Conservation (phyloP, 2,113 vertebrate species). For the Oxyura jamaicensis region DNA sequence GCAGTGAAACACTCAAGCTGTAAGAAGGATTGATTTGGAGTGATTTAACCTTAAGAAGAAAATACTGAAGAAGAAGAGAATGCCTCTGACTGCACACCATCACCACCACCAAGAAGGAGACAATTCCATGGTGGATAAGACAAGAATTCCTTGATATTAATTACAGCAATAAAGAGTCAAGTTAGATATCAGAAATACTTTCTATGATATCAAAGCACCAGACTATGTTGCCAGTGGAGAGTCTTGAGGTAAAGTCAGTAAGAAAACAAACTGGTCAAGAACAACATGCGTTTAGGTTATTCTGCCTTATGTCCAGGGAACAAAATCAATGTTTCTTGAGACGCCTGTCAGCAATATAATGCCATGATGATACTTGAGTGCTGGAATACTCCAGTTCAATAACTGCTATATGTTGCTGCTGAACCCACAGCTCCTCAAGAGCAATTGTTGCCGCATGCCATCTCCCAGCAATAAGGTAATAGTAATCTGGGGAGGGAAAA, state of each 20-base stretch:
- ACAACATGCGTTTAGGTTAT: background rate
- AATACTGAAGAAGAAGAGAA: background rate
- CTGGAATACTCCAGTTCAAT: background rate
- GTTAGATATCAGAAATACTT: background rate
- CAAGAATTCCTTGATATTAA: background rate
- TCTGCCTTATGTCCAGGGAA: background rate
- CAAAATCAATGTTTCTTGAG: background rate
- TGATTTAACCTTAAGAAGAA: background rate
- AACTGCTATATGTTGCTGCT: background rate
- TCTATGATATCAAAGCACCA: background rate
- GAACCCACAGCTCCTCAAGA: background rate
- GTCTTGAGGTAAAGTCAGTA: background rate
- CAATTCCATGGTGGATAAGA: background rate
- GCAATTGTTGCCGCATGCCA: background rate
- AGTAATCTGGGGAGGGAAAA: background rate
- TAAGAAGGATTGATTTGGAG: background rate
- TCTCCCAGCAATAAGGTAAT: background rate
- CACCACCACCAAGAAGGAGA: background rate
- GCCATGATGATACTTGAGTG: background rate
- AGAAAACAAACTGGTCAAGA: background rate
- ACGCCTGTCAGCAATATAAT: background rate
- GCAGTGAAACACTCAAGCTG: background rate
- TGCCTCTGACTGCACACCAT: background rate
- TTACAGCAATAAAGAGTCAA: background rate
- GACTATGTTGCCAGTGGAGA: background rate